phyloP scores from a whole-genome alignment of 92 coral and sea anemone species.

The Isaurus tuberculatus region DNA sequence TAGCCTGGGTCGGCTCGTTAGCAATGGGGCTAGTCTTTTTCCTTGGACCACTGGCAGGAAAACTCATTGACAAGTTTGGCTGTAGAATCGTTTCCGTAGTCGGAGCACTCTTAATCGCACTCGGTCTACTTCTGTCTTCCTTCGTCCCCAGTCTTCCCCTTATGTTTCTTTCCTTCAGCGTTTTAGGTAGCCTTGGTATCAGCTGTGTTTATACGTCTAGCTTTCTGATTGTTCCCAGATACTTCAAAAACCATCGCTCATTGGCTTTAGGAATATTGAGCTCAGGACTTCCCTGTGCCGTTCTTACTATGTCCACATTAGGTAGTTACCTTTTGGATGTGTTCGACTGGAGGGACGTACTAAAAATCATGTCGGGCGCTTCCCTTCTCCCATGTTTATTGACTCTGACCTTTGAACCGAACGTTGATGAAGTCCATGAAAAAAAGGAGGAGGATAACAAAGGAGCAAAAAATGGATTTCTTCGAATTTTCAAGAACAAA shows the following conservation, averaged over 20 bases:
- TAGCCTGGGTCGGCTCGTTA: slow-evolving; percentile 73
- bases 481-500: slow-evolving; percentile 25
- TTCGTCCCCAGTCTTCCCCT: slow-evolving; percentile 55
- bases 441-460: background rate
- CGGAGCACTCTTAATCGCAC: slow-evolving; percentile 55
- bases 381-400: background rate
- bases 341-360: slow-evolving; percentile 53
- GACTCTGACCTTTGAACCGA: slow-evolving; percentile 28
- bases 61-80: slow-evolving; percentile 61
- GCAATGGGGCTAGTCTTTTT: slow-evolving; percentile 57
- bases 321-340: slow-evolving; percentile 47
- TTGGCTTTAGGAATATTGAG: slow-evolving; percentile 58
- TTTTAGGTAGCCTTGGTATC: slow-evolving; percentile 51
- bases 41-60: slow-evolving; percentile 68
- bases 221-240: slow-evolving; percentile 54
- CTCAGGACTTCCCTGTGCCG: slow-evolving; percentile 59
- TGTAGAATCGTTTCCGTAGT: slow-evolving; percentile 63
- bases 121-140: slow-evolving; percentile 62
- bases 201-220: slow-evolving; percentile 54
- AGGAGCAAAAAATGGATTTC: background rate
- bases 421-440: slow-evolving; percentile 9
- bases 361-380: slow-evolving; percentile 25
- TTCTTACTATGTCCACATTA: slow-evolving; percentile 53
- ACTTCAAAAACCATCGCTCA: slow-evolving; percentile 63
- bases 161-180: slow-evolving; percentile 68